A percentile compares a stretch with the other conserved stretches of the same genome.
These are phyloP conservation scores for Thymelicus sylvestris DNA, from an alignment of 2,888 invertebrate genomes.

Conservation along the genomic window DNA sequence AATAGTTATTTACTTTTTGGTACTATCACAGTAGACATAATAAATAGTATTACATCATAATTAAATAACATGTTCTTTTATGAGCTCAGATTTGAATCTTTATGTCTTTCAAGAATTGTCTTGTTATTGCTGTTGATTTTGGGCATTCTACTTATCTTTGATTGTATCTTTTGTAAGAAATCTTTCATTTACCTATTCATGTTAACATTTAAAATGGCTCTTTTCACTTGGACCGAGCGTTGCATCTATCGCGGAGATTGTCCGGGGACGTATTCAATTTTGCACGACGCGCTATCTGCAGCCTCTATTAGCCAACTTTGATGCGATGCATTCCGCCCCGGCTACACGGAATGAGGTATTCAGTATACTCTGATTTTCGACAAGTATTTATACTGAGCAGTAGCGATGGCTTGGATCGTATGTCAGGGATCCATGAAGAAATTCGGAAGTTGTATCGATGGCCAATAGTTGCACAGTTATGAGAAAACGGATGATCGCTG, in stretches of 20 bases:
- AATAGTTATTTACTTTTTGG: too few species aligned
- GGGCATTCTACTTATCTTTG: too few species aligned
- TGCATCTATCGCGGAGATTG: slow-evolving; percentile 76
- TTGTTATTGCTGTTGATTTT: too few species aligned
- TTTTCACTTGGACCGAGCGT: slow-evolving; percentile 39
- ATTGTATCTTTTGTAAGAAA: too few species aligned
- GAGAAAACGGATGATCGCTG: too few species aligned
- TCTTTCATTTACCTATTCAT: too few species aligned
- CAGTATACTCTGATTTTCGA: slow-evolving; percentile 6
- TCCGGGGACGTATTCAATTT: slow-evolving; percentile 81
- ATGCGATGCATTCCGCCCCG: slow-evolving; percentile 45
- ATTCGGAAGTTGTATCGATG: not conserved
- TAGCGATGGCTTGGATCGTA: not conserved
- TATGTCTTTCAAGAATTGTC: too few species aligned
- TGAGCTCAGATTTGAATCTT: too few species aligned
- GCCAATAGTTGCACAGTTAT: not conserved
- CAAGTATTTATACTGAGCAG: not conserved
- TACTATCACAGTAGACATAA: too few species aligned
- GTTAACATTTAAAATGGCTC: not conserved
- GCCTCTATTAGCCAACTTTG: slow-evolving; percentile 73
- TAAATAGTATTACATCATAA: too few species aligned
- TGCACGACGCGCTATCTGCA: slow-evolving; percentile 73
- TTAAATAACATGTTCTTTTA: too few species aligned
- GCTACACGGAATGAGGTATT: slow-evolving; percentile 18
- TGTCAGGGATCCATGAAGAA: not conserved